Percentiles rank a stretch among this genome's conserved stretches.
phyloP scores from a whole-genome alignment of 2,797 vertebrate species.

The Oreortyx pictus region DNA sequence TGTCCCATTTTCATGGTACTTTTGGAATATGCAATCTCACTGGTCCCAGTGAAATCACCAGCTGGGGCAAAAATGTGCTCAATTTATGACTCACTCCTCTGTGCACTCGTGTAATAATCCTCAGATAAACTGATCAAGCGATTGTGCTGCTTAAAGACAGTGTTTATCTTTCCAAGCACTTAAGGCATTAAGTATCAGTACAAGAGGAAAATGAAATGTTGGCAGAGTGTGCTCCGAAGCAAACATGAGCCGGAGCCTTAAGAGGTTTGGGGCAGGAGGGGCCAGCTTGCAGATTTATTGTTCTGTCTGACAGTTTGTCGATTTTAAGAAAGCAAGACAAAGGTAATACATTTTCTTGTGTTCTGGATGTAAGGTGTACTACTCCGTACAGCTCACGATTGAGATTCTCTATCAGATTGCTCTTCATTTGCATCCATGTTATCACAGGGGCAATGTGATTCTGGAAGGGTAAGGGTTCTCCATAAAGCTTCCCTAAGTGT shows the following conservation, averaged over 20 bases:
- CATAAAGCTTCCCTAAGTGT: background rate
- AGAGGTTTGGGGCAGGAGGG: background rate
- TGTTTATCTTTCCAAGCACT: constrained; percentile 70
- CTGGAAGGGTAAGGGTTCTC: background rate
- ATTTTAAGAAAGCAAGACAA: constrained; percentile 20
- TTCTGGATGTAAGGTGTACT: background rate
- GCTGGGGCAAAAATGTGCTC: constrained; percentile 10
- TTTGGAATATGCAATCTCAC: background rate
- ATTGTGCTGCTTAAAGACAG: constrained; percentile 49
- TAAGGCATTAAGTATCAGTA: constrained; percentile 61
- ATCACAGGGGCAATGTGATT: background rate
- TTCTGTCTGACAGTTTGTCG: background rate
- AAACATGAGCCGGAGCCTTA: background rate
- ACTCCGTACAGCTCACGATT: background rate
- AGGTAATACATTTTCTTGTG: background rate
- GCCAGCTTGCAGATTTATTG: background rate
- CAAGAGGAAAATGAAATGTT: constrained; percentile 53
- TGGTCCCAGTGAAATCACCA: background rate
- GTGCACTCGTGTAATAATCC: constrained; percentile 52
- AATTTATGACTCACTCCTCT: constrained; percentile 20
- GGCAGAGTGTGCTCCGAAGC: constrained; percentile 1
- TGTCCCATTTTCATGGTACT: background rate
- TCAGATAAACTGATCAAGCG: constrained; percentile 66
- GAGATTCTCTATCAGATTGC: background rate
- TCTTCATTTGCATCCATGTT: background rate